A percentile compares a stretch with the other conserved stretches of the same genome.
Conservation (phyloP, 2,888 invertebrate species). For the Apamea crenata region DNA sequence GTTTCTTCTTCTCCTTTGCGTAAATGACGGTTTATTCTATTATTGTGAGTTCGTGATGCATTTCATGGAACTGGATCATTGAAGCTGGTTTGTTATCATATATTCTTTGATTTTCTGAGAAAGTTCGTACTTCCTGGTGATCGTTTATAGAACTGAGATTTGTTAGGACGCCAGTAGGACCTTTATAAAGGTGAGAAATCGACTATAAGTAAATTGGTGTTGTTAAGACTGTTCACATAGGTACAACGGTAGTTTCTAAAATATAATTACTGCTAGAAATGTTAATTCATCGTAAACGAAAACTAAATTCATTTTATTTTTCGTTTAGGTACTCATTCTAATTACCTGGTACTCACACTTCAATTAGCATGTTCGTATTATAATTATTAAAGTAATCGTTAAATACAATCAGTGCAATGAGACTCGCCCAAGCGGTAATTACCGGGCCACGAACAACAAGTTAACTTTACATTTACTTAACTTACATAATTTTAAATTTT, state of each 20-base stretch:
- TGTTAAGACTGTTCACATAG: neutral
- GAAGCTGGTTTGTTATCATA: constrained; percentile 26
- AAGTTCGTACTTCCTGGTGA: neutral
- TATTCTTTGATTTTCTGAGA: constrained; percentile 2
- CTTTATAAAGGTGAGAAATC: constrained; percentile 20
- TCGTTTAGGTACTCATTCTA: neutral
- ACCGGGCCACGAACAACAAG: constrained; percentile 68
- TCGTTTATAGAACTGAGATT: constrained; percentile 6
- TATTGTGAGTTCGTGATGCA: constrained; percentile 28
- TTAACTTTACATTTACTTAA: constrained; percentile 36
- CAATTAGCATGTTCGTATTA: constrained; percentile 19
- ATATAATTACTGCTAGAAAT: neutral
- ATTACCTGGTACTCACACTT: constrained; percentile 1
- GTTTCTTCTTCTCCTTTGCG: constrained; percentile 11
- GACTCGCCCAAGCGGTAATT: constrained; percentile 74
- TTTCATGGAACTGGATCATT: neutral
- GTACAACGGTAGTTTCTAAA: neutral
- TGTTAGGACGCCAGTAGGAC: neutral
- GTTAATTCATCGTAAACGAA: neutral
- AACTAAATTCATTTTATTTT: neutral
- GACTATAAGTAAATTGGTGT: constrained; percentile 6
- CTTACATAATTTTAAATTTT: constrained; percentile 42
- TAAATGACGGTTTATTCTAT: neutral
- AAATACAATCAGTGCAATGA: constrained; percentile 72
- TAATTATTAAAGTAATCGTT: constrained; percentile 48